Evolutionary conservation across 2,113 vertebrate species (phyloP).

Genomic region (Notothenia rossii): DNA sequence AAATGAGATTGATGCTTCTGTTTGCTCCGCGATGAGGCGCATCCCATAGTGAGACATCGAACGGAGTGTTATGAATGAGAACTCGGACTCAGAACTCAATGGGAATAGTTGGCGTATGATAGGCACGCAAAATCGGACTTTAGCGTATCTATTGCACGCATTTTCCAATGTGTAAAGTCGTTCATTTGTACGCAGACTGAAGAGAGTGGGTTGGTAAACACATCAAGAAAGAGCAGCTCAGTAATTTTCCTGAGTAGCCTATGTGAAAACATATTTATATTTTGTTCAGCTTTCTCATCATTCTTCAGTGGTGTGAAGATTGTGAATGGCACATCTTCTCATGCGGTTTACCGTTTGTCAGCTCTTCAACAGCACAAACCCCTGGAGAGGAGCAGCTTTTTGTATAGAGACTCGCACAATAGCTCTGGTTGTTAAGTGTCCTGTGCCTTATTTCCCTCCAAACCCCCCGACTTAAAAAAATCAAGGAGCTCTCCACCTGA

Average conservation of each 20-base stretch:
- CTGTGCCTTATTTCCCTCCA: constrained; percentile 52
- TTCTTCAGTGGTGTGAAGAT: background rate
- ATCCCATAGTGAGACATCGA: too few relatives aligned
- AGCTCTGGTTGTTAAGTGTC: constrained; percentile 53
- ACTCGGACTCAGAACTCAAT: too few relatives aligned
- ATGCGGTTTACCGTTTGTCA: constrained; percentile 8
- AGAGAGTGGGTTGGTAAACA: background rate
- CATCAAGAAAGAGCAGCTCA: background rate
- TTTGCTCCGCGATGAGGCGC: too few relatives aligned
- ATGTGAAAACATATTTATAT: constrained; percentile 3
- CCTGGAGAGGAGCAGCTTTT: constrained; percentile 32
- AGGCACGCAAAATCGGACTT: too few relatives aligned
- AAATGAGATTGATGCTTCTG: too few relatives aligned
- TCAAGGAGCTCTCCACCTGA: constrained; percentile 62
- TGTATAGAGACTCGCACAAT: constrained; percentile 43
- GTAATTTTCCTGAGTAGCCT: background rate
- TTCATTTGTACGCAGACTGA: too few relatives aligned
- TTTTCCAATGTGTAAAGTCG: too few relatives aligned
- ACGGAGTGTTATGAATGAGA: too few relatives aligned
- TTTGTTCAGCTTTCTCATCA: constrained; percentile 17
- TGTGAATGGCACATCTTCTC: constrained; percentile 8
- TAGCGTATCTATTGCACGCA: too few relatives aligned
- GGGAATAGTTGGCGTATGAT: too few relatives aligned
- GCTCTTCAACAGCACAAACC: constrained; percentile 16
- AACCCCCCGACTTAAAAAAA: constrained; percentile 55